Percentiles rank a stretch among this genome's conserved stretches.
phyloP scores from a whole-genome alignment of 2,797 vertebrate species.

The Gymnopithys bicolor region DNA sequence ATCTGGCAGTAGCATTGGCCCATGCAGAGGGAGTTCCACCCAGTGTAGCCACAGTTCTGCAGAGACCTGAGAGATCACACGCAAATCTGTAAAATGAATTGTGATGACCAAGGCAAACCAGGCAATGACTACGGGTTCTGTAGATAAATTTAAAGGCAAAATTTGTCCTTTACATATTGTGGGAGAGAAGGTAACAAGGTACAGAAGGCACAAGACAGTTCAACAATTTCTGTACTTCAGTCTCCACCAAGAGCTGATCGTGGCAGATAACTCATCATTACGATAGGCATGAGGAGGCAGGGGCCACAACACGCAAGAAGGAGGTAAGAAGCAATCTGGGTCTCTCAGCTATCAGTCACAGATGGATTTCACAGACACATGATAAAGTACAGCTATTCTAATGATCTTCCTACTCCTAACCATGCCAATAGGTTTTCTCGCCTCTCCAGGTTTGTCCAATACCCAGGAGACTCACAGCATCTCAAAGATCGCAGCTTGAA shows the following conservation, averaged over 20 bases:
- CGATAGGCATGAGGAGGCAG: neutral
- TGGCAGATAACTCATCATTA: neutral
- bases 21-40: neutral
- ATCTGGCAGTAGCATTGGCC: neutral
- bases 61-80: neutral
- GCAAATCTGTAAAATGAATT: neutral
- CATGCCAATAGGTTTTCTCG: neutral
- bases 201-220: neutral
- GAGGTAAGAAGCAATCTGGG: neutral
- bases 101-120: neutral
- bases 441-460: neutral
- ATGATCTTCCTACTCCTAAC: neutral
- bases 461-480: neutral
- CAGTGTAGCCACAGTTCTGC: fast-evolving
- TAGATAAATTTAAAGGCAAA: neutral
- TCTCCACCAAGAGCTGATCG: neutral
- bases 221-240: neutral
- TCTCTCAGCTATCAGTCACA: neutral
- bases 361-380: neutral
- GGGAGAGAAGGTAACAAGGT: neutral
- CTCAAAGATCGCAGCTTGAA: neutral
- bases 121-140: neutral
- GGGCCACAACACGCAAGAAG: neutral
- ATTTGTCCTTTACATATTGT: neutral
- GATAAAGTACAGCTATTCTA: neutral